These are phyloP conservation scores for Hydrozoanthus gracilis DNA, from an alignment of 92 coral and sea anemone species.

Conservation along the genomic window DNA sequence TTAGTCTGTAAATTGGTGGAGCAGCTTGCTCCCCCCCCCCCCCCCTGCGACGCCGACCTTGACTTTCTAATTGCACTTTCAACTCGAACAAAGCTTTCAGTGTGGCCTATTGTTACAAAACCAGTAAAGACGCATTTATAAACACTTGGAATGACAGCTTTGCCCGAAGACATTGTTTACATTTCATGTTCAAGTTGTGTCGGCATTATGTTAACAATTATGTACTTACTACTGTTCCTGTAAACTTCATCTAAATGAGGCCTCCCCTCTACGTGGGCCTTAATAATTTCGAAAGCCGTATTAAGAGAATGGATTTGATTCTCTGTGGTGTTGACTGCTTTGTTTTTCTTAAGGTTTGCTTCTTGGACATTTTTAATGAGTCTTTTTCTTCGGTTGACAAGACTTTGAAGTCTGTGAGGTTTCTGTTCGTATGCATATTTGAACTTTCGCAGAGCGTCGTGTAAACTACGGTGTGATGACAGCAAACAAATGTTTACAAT, in stretches of 20 bases:
- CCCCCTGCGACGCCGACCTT: too few relatives aligned
- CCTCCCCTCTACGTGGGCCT: constrained; percentile 71
- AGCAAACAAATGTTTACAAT: constrained; percentile 81
- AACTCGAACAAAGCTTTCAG: too few relatives aligned
- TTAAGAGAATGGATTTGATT: constrained; percentile 73
- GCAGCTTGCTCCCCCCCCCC: too few relatives aligned
- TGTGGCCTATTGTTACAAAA: too few relatives aligned
- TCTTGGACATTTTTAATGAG: constrained; percentile 74
- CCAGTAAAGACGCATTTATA: too few relatives aligned
- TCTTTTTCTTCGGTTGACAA: constrained; percentile 68
- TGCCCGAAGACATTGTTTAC: not conserved
- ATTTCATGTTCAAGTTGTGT: not conserved
- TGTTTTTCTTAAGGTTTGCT: constrained; percentile 47
- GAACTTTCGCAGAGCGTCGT: constrained; percentile 82
- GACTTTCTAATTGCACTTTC: too few relatives aligned
- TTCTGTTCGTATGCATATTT: constrained; percentile 70
- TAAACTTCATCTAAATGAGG: constrained; percentile 39
- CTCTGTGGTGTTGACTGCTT: constrained; percentile 53
- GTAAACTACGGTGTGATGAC: constrained; percentile 79
- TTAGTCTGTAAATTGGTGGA: too few relatives aligned
- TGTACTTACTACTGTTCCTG: constrained; percentile 36
- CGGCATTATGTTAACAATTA: constrained; percentile 9
- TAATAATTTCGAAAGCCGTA: constrained; percentile 88
- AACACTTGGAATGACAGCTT: not conserved
- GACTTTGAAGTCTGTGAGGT: constrained; percentile 60